These are phyloP conservation scores for Uloborus diversus DNA, from an alignment of 1,140 invertebrate species.

Conservation along the genomic window DNA sequence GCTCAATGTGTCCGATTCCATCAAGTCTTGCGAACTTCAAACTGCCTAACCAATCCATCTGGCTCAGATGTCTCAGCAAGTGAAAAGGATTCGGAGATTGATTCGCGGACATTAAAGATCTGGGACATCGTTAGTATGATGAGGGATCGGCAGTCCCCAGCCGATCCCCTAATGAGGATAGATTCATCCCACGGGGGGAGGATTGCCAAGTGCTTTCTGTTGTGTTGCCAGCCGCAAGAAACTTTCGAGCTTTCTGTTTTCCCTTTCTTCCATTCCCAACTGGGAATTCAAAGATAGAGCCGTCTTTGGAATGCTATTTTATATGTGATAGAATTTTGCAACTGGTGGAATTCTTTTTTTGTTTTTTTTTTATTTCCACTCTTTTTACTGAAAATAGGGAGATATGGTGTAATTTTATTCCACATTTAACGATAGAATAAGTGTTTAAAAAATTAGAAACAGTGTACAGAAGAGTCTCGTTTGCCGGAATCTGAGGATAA, in stretches of 20 bases:
- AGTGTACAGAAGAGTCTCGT: no score
- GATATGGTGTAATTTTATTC: no score
- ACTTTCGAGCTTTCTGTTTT: slow-evolving; percentile 31
- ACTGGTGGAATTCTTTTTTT: no score
- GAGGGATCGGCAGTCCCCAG: slow-evolving; percentile 40
- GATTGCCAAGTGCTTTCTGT: slow-evolving; percentile 50
- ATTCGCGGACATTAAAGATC: slow-evolving; percentile 48
- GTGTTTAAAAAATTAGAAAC: no score
- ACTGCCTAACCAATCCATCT: background rate
- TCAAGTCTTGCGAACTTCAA: background rate
- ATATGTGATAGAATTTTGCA: no score
- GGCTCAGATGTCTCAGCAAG: slow-evolving; percentile 11
- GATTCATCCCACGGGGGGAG: slow-evolving; percentile 31
- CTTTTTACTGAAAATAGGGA: no score
- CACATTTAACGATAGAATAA: no score
- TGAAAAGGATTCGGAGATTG: slow-evolving; percentile 27
- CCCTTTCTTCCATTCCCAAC: background rate
- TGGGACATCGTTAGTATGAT: slow-evolving; percentile 51
- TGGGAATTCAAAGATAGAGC: slow-evolving; percentile 20
- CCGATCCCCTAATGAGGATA: slow-evolving; percentile 44
- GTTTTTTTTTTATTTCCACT: no score
- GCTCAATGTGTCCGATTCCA: background rate
- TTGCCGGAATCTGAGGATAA: no score
- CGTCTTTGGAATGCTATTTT: no score
- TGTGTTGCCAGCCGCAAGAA: slow-evolving; percentile 45